phyloP scores from a whole-genome alignment of 2,888 invertebrate genomes.

The Ormyrus rosae region DNA sequence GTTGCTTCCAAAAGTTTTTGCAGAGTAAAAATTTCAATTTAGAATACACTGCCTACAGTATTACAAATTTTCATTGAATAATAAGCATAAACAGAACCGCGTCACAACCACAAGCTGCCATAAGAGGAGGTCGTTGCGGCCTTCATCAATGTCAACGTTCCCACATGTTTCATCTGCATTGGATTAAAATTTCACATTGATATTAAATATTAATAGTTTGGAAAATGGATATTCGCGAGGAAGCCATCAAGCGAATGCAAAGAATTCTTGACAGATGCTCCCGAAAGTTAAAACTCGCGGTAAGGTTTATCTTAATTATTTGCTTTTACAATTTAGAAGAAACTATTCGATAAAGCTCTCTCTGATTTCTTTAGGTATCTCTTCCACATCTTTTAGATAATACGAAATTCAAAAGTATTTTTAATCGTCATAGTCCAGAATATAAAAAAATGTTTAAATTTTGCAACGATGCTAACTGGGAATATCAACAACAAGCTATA shows the following conservation, averaged over 20 bases:
- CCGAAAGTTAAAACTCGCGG: slow-evolving; percentile 53
- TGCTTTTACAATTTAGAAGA: background rate
- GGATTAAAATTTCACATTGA: background rate
- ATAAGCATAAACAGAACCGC: no score
- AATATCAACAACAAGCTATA: background rate
- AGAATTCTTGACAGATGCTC: slow-evolving; percentile 47
- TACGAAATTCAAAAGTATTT: slow-evolving; percentile 7
- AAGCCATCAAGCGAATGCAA: slow-evolving; percentile 49
- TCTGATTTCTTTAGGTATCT: slow-evolving; percentile 37
- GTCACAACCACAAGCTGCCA: background rate
- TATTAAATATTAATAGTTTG: background rate
- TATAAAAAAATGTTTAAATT: slow-evolving; percentile 15
- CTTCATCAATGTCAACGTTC: slow-evolving; percentile 1
- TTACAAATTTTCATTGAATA: no score
- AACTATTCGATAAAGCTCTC: background rate
- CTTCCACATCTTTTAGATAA: slow-evolving; percentile 31
- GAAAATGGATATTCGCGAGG: slow-evolving; percentile 49
- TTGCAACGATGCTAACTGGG: background rate
- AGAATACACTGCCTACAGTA: no score
- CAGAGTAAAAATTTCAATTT: no score
- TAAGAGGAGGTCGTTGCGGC: background rate
- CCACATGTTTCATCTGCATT: background rate
- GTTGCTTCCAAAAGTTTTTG: no score
- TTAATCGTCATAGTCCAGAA: slow-evolving; percentile 8
- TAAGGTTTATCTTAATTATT: slow-evolving; percentile 7